Evolutionary conservation across 2,797 vertebrate species (phyloP).

Genomic region (Gymnoscopelus braueri): DNA sequence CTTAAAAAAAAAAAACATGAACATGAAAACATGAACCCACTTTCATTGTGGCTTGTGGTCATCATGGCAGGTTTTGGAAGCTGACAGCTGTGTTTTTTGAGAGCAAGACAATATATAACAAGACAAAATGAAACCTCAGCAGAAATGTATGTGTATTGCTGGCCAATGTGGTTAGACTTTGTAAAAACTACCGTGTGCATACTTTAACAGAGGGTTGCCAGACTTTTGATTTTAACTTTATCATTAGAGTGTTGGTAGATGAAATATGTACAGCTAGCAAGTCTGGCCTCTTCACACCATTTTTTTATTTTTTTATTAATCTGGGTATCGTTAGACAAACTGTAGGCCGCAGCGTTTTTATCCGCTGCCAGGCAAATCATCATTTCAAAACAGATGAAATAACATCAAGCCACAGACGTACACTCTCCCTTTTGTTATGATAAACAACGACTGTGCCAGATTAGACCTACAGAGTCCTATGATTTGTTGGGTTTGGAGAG

Average conservation of each 20-base stretch:
- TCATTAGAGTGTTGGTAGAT: too few relatives aligned
- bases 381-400: too few relatives aligned
- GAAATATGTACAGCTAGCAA: too few relatives aligned
- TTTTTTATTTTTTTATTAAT: too few relatives aligned
- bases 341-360: too few relatives aligned
- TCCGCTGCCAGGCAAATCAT: too few relatives aligned
- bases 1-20: neutral
- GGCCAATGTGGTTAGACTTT: neutral
- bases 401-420: too few relatives aligned
- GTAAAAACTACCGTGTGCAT: neutral
- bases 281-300: too few relatives aligned
- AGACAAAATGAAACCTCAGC: neutral
- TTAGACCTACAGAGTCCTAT: neutral
- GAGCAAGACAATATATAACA: neutral
- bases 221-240: too few relatives aligned
- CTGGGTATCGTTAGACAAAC: too few relatives aligned
- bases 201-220: neutral
- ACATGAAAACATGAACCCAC: neutral
- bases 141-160: neutral
- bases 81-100: slow-evolving; percentile 1
- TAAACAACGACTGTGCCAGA: neutral
- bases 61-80: neutral
- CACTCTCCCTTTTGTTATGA: too few relatives aligned
- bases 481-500: too few relatives aligned
- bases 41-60: slow-evolving; percentile 1